Evolutionary conservation across 2,797 vertebrate genomes (phyloP).

Genomic region (Salarias fasciatus): DNA sequence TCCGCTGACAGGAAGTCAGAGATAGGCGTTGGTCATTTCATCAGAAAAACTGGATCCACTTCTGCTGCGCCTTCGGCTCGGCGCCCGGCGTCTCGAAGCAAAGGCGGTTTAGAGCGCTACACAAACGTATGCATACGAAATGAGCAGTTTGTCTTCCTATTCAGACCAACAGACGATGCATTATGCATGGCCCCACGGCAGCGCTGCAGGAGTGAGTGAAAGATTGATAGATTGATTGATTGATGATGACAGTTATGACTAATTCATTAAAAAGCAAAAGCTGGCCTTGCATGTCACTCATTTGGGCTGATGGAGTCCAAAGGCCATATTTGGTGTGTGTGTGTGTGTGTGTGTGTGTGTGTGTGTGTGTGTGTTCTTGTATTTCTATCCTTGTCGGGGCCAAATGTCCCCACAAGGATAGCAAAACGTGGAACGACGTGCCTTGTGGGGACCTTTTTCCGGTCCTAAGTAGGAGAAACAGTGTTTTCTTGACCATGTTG

Average conservation of each 20-base stretch:
- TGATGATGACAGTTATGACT: conserved; percentile 80
- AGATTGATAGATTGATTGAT: conserved; percentile 81
- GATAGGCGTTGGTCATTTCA: conserved; percentile 26
- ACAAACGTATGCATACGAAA: conserved; percentile 69
- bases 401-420: no score
- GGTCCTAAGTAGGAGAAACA: no score
- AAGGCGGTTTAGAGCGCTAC: conserved; percentile 42
- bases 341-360: conserved; percentile 4
- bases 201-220: conserved; percentile 61
- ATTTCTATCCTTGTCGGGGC: no score
- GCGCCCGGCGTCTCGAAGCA: conserved; percentile 32
- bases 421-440: no score
- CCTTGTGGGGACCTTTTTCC: no score
- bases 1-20: conserved; percentile 30
- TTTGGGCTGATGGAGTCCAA: conserved; percentile 47
- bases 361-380: no score
- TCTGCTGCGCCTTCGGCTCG: conserved; percentile 30
- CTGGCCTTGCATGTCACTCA: conserved; percentile 69
- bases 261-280: conserved; percentile 76
- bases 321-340: conserved; percentile 6
- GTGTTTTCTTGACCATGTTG: no score
- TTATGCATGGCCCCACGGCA: conserved; percentile 69
- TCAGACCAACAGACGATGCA: conserved; percentile 61
- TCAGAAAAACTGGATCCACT: conserved; percentile 41
- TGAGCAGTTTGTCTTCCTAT: conserved; percentile 59